Percentiles rank a stretch among this genome's conserved stretches.
These are phyloP conservation scores for Euplexia lucipara DNA, from an alignment of 2,888 invertebrate genomes.

Conservation along the genomic window DNA sequence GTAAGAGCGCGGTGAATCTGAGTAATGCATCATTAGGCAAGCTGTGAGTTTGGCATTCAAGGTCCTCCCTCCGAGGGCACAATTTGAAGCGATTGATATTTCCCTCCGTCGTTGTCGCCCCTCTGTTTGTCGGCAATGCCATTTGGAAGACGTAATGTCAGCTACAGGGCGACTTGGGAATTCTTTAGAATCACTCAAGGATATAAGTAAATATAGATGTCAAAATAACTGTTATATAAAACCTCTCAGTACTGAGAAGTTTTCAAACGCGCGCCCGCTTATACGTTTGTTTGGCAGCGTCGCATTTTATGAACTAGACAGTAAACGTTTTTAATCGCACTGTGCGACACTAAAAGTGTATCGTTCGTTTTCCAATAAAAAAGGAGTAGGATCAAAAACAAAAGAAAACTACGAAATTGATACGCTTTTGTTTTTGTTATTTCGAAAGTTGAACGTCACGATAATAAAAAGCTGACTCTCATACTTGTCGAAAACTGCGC, in stretches of 20 bases:
- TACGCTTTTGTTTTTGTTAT: slow-evolving; percentile 6
- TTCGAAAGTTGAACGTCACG: neutral
- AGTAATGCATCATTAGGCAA: slow-evolving; percentile 79
- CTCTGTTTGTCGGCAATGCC: slow-evolving; percentile 68
- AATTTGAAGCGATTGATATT: slow-evolving; percentile 81
- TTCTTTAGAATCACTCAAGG: slow-evolving; percentile 61
- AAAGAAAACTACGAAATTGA: slow-evolving; percentile 7
- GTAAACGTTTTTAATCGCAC: slow-evolving; percentile 47
- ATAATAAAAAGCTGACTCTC: neutral
- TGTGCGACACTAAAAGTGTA: slow-evolving; percentile 28
- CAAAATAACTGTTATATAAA: slow-evolving; percentile 20
- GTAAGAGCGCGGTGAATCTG: slow-evolving; percentile 74
- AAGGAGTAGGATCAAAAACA: slow-evolving; percentile 27
- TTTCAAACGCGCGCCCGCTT: slow-evolving; percentile 13
- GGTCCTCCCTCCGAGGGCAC: slow-evolving; percentile 75
- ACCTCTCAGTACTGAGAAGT: slow-evolving; percentile 24
- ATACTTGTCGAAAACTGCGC: neutral
- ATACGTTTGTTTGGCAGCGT: slow-evolving; percentile 18
- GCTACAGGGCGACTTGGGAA: slow-evolving; percentile 66
- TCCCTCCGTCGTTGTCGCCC: slow-evolving; percentile 70
- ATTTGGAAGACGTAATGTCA: slow-evolving; percentile 70
- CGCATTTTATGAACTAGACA: slow-evolving; percentile 32
- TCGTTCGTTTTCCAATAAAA: slow-evolving; percentile 22
- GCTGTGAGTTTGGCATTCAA: slow-evolving; percentile 81
- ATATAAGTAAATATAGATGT: slow-evolving; percentile 48